A percentile compares a stretch with the other conserved stretches of the same genome.
phyloP scores from a whole-genome alignment of 2,113 vertebrate genomes.

The Rattus norvegicus region GRCr8 NC_086022.1:125008501-125009000 shows the following conservation, averaged over 20 bases:
- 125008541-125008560: not conserved
- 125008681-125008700: not conserved
- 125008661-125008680: not conserved
- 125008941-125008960: not conserved
- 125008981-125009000: not conserved
- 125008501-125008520: not conserved
- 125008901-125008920: not conserved
- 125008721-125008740: not conserved
- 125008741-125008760: not conserved
- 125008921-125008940: not conserved
- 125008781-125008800: too few relatives aligned
- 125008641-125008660: not conserved
- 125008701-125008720: not conserved
- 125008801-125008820: not conserved
- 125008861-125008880: not conserved
- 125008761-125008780: not conserved
- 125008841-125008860: not conserved
- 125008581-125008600: not conserved
- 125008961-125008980: not conserved
- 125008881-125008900: not conserved
- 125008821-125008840: not conserved
- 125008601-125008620: not conserved
- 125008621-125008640: not conserved
- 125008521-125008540: not conserved
- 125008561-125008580: not conserved